Base-by-base conservation (phyloP, 1,140 invertebrate species). In the Proales similis region DNA sequence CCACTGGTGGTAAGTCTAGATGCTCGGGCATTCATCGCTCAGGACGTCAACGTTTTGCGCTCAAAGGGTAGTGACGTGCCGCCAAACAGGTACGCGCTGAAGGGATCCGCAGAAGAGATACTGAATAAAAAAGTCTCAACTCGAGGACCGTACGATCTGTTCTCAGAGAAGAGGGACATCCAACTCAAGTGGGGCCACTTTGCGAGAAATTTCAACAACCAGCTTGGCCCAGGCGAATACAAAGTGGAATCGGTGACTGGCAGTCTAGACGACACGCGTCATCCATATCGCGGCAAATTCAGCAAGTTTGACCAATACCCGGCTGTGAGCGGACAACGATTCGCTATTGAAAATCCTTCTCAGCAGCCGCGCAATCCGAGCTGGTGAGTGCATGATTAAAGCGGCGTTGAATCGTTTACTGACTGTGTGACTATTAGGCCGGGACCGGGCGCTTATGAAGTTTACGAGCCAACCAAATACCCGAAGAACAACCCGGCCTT, bases 211-310 rank as follows among this genome's bases (percentile, higher is more conserved):
- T 24, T 12, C 17, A 36, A 46, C n/a, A 32, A 46, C 14, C 39
- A 57, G 32, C 29, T 62, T 14, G 57, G 57, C 12, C 57, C 57
- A 7, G 57, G 57, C 29, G 29, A 62, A 46, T 62, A 62, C 26
- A 62, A 32, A 17, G 32, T 32, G 7, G 27, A 62, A 12, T 32
- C 42, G 6, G 45, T 62, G 45, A 32, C 33, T 29, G 39, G 48
- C 9, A 12, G 33, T 14, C 1, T 43, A 7, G 27, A 22, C 5
- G 36, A 46, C 19, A 22, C 19, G 19, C 36, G 45, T 26, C 51
- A 57, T 24, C 17, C 22, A 57, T 20, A 42, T 2, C 51, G 45
- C 7, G 51, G 51, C 17, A 57, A 57, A 57, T 57, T 57, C 14
- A 42, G 51, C n/a, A 57, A 29, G 11, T 14, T 57, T 14, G 11